phyloP scores from a whole-genome alignment of 2,797 vertebrate genomes.

The Lepilemur septentrionalis region DNA sequence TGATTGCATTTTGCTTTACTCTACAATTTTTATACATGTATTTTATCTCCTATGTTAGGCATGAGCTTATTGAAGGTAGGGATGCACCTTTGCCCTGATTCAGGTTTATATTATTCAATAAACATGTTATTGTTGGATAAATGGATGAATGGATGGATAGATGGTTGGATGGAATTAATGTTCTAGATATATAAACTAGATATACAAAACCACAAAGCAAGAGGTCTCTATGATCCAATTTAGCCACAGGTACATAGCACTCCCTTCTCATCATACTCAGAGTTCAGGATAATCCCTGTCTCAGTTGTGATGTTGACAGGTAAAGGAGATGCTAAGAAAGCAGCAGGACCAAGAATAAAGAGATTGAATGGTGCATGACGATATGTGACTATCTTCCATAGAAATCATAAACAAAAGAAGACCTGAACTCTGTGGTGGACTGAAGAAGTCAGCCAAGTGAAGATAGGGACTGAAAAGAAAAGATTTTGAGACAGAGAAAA shows the following conservation, averaged over 20 bases:
- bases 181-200: neutral
- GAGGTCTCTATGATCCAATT: neutral
- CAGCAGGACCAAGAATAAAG: neutral
- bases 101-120: neutral
- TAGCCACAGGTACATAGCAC: neutral
- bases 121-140: neutral
- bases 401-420: neutral
- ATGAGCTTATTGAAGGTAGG: neutral
- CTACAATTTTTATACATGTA: neutral
- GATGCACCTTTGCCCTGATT: conserved; percentile 12
- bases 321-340: neutral
- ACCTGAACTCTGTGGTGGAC: neutral
- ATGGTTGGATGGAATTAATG: neutral
- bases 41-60: neutral
- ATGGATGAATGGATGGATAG: neutral
- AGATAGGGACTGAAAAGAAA: neutral
- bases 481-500: neutral
- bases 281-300: neutral
- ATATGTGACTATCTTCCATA: neutral
- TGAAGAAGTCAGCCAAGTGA: neutral
- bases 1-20: neutral
- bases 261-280: neutral
- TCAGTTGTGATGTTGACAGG: neutral
- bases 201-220: neutral
- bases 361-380: neutral